A percentile compares a stretch with the other conserved stretches of the same genome.
Conservation (phyloP, 1,140 invertebrate genomes). For the Bicyclus anynana region DNA sequence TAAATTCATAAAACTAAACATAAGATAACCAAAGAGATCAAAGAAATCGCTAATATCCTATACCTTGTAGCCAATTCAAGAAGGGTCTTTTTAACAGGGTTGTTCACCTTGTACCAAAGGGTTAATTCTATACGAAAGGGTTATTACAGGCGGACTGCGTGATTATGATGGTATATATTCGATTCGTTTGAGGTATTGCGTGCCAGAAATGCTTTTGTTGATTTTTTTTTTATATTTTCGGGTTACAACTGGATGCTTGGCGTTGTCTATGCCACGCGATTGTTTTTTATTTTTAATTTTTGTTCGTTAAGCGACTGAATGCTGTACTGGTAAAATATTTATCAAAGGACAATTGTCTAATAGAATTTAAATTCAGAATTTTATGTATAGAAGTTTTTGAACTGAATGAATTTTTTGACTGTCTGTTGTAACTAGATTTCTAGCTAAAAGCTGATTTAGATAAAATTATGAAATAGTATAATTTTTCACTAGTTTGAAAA, state of each 20-base stretch:
- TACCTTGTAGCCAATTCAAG: conserved; percentile 30
- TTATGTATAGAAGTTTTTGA: too few species aligned
- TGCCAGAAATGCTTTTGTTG: conserved; percentile 49
- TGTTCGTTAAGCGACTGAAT: conserved; percentile 10
- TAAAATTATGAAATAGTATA: too few species aligned
- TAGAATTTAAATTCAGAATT: too few species aligned
- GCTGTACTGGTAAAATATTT: not conserved
- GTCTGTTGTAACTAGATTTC: too few species aligned
- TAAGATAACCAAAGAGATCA: not conserved
- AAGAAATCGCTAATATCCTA: conserved; percentile 23
- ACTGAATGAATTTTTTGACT: too few species aligned
- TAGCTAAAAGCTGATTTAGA: too few species aligned
- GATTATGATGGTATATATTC: conserved; percentile 48
- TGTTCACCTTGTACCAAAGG: conserved; percentile 71
- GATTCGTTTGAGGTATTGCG: conserved; percentile 56
- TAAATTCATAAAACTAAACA: not conserved
- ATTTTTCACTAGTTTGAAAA: too few species aligned
- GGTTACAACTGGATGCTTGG: conserved; percentile 33
- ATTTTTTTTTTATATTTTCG: conserved; percentile 47
- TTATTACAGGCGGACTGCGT: conserved; percentile 42
- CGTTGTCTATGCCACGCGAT: conserved; percentile 19
- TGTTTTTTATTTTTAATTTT: conserved; percentile 2
- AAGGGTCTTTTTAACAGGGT: conserved; percentile 63
- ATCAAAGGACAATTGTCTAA: too few species aligned
- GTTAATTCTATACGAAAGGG: conserved; percentile 68